phyloP scores from a whole-genome alignment of 2,888 invertebrate genomes.

The Mimumesa dahlbomi region DNA sequence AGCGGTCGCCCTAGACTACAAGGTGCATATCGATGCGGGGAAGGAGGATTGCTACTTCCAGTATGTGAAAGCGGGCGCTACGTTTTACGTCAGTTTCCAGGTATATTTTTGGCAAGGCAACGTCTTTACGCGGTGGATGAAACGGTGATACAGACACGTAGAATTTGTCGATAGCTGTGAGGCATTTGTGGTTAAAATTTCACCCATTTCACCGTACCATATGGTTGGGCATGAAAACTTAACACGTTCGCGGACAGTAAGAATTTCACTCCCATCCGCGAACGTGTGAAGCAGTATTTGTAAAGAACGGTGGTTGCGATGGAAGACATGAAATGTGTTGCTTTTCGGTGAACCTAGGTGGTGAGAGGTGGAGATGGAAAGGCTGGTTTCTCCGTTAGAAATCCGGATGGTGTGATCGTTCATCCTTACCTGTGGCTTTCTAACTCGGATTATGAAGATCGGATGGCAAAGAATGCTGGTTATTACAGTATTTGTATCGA shows the following conservation, averaged over 20 bases:
- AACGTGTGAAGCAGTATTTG: not conserved
- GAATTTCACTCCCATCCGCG: not conserved
- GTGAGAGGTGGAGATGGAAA: slow-evolving; percentile 96
- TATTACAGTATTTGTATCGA: slow-evolving; percentile 96
- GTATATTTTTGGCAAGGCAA: slow-evolving; percentile 81
- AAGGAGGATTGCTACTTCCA: slow-evolving; percentile 97
- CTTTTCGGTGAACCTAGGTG: too few species aligned
- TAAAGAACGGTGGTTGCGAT: too few species aligned
- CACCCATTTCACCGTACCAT: slow-evolving; percentile 1
- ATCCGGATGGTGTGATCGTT: slow-evolving; percentile 91
- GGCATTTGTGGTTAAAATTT: not conserved
- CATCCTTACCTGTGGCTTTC: slow-evolving; percentile 95
- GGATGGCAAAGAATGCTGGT: slow-evolving; percentile 87
- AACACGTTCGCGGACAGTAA: not conserved
- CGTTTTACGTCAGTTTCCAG: slow-evolving; percentile 96
- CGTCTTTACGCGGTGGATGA: too few species aligned
- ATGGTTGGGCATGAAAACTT: not conserved
- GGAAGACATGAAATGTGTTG: too few species aligned
- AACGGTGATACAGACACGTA: too few species aligned
- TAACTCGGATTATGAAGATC: slow-evolving; percentile 94
- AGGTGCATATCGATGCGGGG: slow-evolving; percentile 96
- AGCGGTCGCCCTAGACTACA: slow-evolving; percentile 97
- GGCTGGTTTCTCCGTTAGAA: slow-evolving; percentile 94
- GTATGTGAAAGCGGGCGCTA: slow-evolving; percentile 94
- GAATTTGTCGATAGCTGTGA: too few species aligned